These are phyloP conservation scores for Sciurus vulgaris DNA, from an alignment of 2,797 vertebrate species.

Conservation along the genomic window DNA sequence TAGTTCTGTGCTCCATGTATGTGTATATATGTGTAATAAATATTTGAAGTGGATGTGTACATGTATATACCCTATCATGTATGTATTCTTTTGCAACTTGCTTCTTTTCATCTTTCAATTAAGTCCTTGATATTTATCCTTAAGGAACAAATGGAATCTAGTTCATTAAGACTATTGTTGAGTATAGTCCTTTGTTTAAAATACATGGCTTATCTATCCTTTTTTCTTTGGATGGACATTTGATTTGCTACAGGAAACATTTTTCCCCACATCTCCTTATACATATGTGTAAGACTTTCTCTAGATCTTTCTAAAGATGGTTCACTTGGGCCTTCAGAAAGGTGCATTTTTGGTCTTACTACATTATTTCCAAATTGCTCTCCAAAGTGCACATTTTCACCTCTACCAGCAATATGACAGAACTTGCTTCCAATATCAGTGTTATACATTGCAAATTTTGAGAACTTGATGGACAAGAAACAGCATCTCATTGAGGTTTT, in stretches of 20 bases:
- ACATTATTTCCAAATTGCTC: neutral
- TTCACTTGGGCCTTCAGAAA: neutral
- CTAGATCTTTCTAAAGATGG: neutral
- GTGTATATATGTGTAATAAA: no score
- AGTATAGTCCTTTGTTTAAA: neutral
- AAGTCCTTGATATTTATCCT: neutral
- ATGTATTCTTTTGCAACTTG: slow-evolving; percentile 10
- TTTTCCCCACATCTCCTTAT: neutral
- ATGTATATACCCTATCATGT: neutral
- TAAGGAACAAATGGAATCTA: neutral
- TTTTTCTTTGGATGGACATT: neutral
- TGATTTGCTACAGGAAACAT: neutral
- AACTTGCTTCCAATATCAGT: neutral
- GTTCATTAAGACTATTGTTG: neutral
- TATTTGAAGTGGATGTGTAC: no score
- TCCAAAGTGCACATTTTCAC: neutral
- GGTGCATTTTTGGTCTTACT: neutral
- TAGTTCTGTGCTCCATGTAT: neutral
- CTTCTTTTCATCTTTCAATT: neutral
- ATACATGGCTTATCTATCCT: neutral
- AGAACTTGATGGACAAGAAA: neutral
- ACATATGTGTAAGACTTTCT: neutral
- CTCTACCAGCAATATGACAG: neutral
- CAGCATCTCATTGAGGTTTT: neutral
- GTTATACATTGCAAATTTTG: neutral